A percentile compares a stretch with the other conserved stretches of the same genome.
Evolutionary conservation across 2,797 vertebrate genomes (phyloP).

Genomic region (Anabas testudineus): DNA sequence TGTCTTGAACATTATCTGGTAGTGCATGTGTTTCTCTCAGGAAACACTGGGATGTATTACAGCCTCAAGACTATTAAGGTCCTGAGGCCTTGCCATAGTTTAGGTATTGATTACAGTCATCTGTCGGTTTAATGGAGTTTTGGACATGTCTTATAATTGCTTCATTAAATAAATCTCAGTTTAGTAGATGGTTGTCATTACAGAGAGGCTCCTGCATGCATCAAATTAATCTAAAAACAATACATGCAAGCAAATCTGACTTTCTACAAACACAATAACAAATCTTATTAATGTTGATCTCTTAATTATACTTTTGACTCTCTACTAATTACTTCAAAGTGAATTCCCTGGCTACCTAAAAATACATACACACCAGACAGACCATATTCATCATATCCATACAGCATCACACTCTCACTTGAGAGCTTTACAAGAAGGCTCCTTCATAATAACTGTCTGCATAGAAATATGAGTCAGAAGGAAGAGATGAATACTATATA

Average conservation of each 20-base stretch:
- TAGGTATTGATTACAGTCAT: conserved; percentile 48
- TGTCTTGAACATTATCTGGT: conserved; percentile 7
- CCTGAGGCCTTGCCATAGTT: background rate
- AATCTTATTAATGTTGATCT: background rate
- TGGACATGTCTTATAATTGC: conserved; percentile 34
- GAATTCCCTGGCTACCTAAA: background rate
- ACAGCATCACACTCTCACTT: conserved; percentile 32
- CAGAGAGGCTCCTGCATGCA: background rate
- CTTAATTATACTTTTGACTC: background rate
- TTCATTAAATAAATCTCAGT: conserved; percentile 36
- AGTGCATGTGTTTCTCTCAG: conserved; percentile 23
- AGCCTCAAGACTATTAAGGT: conserved; percentile 21
- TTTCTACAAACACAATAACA: conserved; percentile 2
- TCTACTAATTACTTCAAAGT: background rate
- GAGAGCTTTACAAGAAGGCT: conserved; percentile 48
- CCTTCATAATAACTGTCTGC: conserved; percentile 38
- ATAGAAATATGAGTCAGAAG: conserved; percentile 57
- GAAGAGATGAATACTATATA: conserved; percentile 47
- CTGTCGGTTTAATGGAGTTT: conserved; percentile 48
- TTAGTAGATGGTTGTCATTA: conserved; percentile 5
- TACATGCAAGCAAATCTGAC: background rate
- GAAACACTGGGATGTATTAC: conserved; percentile 22
- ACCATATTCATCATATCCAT: conserved; percentile 23
- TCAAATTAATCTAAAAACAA: background rate
- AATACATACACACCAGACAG: conserved; percentile 9